Evolutionary conservation across 2,888 invertebrate species (phyloP), one percentile per base, ranked within the genome.

Genomic region (Hoplodrina blanda): DNA sequence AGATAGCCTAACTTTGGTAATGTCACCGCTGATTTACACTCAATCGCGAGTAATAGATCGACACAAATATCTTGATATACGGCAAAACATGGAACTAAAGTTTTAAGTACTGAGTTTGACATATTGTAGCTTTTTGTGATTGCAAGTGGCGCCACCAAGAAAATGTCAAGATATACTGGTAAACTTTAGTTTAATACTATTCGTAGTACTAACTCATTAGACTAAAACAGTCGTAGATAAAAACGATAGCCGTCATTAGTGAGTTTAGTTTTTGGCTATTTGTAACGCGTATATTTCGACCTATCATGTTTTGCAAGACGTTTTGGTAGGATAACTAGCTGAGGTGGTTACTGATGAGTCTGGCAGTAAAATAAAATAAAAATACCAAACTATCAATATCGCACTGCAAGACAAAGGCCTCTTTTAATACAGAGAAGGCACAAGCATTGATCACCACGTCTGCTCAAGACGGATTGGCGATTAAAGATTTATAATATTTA

Each of bases 1-100:
- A 73, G 63, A 70, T 55, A 62, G 53, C 50, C 82, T 72, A 65
- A 37, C 54, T 76, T 74, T 70, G 72, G 70, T 82, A 83, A 53
- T 69, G 60, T 62, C 52, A 49, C 46, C 2, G 17, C 59, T 62
- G 65, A 79, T 73, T 78, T 50, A 30, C 57, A 53, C 69, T 69
- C 52, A 67, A 76, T 76, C 60, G 54, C 33, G 64, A 69, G 54
- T 68, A 65, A 46, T 15, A n/a, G 11, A 41, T 3, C 17, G 20
- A 0, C 59, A 20, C 55, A 44, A 25, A 11, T 25, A 56, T 41
- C 17, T 46, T 20, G 60, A 49, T 10, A 15, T 19, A 0, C 50
- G 54, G 44, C n/a, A 17, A 65, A 54, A 50, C n/a, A 52, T 20
- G n/a, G 19, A 62, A 63, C 52, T 56, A 50, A 49, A 55, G 5